Evolutionary conservation across 2,113 vertebrate species (phyloP).

Genomic region (Ailurus styani): DNA sequence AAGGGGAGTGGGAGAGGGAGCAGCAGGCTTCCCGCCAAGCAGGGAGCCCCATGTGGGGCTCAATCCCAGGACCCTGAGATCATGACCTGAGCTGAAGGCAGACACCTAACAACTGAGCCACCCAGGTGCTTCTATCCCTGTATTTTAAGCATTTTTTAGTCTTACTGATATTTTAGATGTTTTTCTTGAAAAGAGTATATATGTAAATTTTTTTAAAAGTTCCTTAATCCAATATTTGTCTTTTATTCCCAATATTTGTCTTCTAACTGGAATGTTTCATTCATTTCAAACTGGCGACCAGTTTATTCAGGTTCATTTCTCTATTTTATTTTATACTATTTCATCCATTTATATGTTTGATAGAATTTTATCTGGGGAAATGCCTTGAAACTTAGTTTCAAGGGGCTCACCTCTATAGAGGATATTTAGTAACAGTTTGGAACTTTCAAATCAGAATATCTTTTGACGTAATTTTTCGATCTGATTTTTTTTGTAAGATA

Average conservation of each 20-base stretch:
- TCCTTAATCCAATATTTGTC: background rate
- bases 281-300: background rate
- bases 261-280: background rate
- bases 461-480: background rate
- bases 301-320: background rate
- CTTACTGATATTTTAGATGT: background rate
- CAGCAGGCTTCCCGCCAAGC: too few species aligned
- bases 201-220: background rate
- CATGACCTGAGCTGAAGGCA: too few species aligned
- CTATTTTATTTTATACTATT: slow-evolving; percentile 1
- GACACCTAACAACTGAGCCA: too few species aligned
- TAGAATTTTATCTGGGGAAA: background rate
- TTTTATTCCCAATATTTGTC: background rate
- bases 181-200: background rate
- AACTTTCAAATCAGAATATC: background rate
- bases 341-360: background rate
- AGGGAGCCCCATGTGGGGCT: too few species aligned
- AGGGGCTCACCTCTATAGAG: background rate
- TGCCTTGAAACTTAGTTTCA: background rate
- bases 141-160: background rate
- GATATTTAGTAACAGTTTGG: background rate
- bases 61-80: too few species aligned
- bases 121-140: background rate
- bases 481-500: background rate
- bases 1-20: too few species aligned